Percentiles rank a stretch among this genome's conserved stretches.
Conservation (phyloP, 2,888 invertebrate species). For the Frankliniella intonsa region DNA sequence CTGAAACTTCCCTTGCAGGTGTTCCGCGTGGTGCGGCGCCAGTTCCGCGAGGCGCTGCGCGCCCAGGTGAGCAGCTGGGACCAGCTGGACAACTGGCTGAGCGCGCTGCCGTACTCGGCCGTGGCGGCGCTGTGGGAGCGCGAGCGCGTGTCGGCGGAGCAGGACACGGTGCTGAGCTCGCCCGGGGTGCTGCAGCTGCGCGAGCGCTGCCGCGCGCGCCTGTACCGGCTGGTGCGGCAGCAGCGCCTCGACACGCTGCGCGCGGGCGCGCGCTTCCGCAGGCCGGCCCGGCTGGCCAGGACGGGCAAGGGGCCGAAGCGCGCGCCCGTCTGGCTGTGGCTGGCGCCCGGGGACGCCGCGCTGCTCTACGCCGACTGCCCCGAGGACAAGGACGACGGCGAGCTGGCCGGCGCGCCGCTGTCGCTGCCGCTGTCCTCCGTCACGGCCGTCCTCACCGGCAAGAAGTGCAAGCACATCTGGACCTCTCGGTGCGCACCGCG, state of each 20-base stretch:
- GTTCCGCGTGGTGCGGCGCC: conserved; percentile 4
- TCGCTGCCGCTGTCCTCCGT: neutral
- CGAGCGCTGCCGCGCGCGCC: neutral
- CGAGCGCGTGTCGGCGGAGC: conserved; percentile 12
- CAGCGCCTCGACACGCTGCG: neutral
- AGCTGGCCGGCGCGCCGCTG: neutral
- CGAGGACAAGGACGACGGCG: neutral
- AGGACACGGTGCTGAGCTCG: conserved; percentile 17
- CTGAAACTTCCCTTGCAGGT: neutral
- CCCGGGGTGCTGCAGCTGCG: neutral
- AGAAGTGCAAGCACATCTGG: neutral
- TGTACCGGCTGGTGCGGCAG: neutral
- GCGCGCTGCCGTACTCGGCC: conserved; percentile 18
- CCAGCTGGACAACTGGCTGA: conserved; percentile 16
- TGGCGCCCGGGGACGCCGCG: neutral
- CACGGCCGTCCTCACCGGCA: neutral
- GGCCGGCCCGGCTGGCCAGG: neutral
- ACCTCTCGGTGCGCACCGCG: neutral
- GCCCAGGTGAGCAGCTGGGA: conserved; percentile 18
- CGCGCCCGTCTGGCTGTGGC: neutral
- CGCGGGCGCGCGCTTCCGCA: neutral
- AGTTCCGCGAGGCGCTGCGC: conserved; percentile 13
- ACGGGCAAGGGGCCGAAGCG: neutral
- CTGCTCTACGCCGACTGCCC: neutral
- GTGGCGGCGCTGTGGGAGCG: conserved; percentile 7